These are phyloP conservation scores for Piprites chloris DNA, from an alignment of 2,113 vertebrate genomes.

Conservation along the genomic window DNA sequence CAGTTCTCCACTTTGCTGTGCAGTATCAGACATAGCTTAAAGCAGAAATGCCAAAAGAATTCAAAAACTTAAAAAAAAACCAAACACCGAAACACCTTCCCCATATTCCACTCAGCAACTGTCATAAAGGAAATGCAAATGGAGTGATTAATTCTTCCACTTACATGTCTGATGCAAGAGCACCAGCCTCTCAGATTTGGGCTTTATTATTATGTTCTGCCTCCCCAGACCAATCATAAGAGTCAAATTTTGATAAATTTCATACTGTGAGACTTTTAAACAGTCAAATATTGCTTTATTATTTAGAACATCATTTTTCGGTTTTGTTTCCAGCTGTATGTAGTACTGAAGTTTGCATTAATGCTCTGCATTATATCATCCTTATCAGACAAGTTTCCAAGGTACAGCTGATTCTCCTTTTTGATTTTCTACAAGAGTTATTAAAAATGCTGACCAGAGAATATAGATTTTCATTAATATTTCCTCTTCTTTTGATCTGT, in stretches of 20 bases:
- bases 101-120: neutral
- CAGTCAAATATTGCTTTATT: conserved; percentile 61
- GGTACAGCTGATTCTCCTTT: conserved; percentile 58
- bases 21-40: neutral
- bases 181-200: neutral
- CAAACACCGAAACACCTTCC: neutral
- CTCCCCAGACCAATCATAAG: neutral
- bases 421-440: conserved; percentile 62
- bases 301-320: conserved; percentile 49
- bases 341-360: conserved; percentile 53
- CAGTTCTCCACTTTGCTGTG: neutral
- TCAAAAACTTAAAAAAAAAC: conserved; percentile 1
- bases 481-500: conserved; percentile 62
- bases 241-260: conserved; percentile 46
- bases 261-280: conserved; percentile 57
- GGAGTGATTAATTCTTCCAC: conserved; percentile 4
- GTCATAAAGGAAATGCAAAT: neutral
- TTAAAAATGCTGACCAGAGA: conserved; percentile 66
- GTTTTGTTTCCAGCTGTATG: conserved; percentile 57
- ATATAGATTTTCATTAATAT: conserved; percentile 65
- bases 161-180: neutral
- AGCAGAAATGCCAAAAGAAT: neutral
- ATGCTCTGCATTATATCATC: conserved; percentile 56
- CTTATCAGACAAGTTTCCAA: conserved; percentile 60
- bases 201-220: neutral